These are phyloP conservation scores for Asteroscopus sphinx DNA, from an alignment of 2,888 invertebrate species.

Conservation along the genomic window DNA sequence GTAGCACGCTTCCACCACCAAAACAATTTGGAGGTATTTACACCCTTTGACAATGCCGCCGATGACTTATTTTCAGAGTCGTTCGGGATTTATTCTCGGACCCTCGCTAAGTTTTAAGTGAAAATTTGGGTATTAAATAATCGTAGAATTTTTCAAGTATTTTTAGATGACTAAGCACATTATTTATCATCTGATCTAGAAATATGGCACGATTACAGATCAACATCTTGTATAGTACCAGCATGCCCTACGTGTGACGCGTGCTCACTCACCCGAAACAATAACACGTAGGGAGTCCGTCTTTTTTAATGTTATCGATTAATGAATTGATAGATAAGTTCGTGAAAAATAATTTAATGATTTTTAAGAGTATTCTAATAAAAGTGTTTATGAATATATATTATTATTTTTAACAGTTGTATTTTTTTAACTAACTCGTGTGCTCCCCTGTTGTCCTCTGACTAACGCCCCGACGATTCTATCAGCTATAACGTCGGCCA, in stretches of 20 bases:
- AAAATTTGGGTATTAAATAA: too few relatives aligned
- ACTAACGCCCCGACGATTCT: slow-evolving; percentile 79
- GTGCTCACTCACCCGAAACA: slow-evolving; percentile 47
- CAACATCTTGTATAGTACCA: neutral
- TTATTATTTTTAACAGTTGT: slow-evolving; percentile 89
- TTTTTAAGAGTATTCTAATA: slow-evolving; percentile 89
- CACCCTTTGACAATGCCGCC: too few relatives aligned
- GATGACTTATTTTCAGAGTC: too few relatives aligned
- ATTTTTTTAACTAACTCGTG: slow-evolving; percentile 85
- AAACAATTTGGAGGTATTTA: too few relatives aligned
- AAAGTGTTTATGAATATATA: slow-evolving; percentile 90
- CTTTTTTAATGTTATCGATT: slow-evolving; percentile 86
- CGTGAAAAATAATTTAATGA: slow-evolving; percentile 89
- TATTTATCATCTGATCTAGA: too few relatives aligned
- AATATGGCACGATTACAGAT: too few relatives aligned
- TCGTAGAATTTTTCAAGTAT: too few relatives aligned
- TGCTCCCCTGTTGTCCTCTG: slow-evolving; percentile 70
- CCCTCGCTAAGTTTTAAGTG: too few relatives aligned
- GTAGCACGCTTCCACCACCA: too few relatives aligned
- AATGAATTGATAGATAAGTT: slow-evolving; percentile 87
- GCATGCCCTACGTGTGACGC: slow-evolving; percentile 27
- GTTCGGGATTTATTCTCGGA: too few relatives aligned
- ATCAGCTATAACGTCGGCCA: slow-evolving; percentile 82
- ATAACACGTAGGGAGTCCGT: slow-evolving; percentile 71
- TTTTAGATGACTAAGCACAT: too few relatives aligned